A percentile compares a stretch with the other conserved stretches of the same genome.
Evolutionary conservation across 2,797 vertebrate species (phyloP).

Genomic region (Rhinichthys osculus): DNA sequence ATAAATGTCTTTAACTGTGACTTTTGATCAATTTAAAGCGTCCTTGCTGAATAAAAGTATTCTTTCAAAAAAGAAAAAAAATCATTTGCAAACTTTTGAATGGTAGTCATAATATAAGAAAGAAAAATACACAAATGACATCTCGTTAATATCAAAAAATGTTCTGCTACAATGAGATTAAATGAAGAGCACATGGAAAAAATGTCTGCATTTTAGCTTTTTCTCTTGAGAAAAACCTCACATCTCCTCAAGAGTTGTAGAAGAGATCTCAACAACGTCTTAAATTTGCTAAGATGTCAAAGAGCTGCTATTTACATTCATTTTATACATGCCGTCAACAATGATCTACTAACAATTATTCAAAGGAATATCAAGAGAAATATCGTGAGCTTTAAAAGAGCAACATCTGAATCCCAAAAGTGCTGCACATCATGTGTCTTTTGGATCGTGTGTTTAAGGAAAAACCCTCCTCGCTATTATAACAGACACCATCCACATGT

Average conservation of each 20-base stretch:
- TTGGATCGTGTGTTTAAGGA: not conserved
- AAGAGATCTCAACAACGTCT: not conserved
- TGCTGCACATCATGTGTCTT: conserved; percentile 8
- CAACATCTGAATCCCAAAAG: not conserved
- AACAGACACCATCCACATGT: not conserved
- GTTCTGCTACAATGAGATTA: not conserved
- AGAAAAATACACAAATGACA: not conserved
- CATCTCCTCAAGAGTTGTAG: not conserved
- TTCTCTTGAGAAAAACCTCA: not conserved
- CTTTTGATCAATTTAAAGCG: not conserved
- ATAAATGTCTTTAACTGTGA: not conserved
- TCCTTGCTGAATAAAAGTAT: not conserved
- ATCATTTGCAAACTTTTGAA: not conserved
- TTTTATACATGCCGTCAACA: not conserved
- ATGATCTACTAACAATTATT: not conserved
- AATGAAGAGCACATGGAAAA: not conserved
- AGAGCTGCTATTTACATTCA: not conserved
- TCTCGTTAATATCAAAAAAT: not conserved
- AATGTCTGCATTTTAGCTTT: not conserved
- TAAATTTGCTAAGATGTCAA: not conserved
- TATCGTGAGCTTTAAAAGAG: not conserved
- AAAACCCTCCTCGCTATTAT: not conserved
- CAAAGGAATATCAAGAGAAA: not conserved
- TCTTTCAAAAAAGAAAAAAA: too few species aligned
- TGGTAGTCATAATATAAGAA: not conserved